These are phyloP conservation scores for Apomyelois bistriatella DNA, from an alignment of 2,888 invertebrate species.

Conservation along the genomic window DNA sequence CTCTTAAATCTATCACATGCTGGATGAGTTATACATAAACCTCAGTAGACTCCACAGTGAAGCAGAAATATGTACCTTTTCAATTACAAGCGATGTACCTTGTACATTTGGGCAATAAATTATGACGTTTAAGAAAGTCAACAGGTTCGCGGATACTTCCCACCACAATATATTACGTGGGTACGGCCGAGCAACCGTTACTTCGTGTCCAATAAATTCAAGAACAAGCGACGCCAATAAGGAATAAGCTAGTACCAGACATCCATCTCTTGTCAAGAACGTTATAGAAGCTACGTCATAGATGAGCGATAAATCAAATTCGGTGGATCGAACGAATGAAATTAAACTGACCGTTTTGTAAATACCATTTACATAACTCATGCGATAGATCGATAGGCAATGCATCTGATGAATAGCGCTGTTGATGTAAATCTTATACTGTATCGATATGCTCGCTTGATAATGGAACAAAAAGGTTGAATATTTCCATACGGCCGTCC, in stretches of 20 bases:
- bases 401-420: constrained; percentile 45
- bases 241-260: constrained; percentile 53
- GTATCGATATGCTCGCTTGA: constrained; percentile 11
- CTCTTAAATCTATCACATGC: neutral
- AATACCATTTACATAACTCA: constrained; percentile 56
- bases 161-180: constrained; percentile 50
- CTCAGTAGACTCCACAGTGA: neutral
- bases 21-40: neutral
- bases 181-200: constrained; percentile 57
- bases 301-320: constrained; percentile 60
- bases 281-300: constrained; percentile 52
- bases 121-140: constrained; percentile 53
- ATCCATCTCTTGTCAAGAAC: constrained; percentile 67
- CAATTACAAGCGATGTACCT: constrained; percentile 35
- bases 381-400: constrained; percentile 39
- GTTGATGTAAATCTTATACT: constrained; percentile 47
- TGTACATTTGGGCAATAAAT: constrained; percentile 47
- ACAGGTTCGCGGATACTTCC: constrained; percentile 54
- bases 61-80: constrained; percentile 32
- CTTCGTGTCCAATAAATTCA: constrained; percentile 73
- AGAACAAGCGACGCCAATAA: constrained; percentile 70
- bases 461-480: constrained; percentile 11
- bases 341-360: constrained; percentile 47
- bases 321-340: constrained; percentile 45
- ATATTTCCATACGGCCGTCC: constrained; percentile 5